Percentiles rank a stretch among this genome's conserved stretches.
Conservation (phyloP, 2,113 vertebrate species). For the Dunckerocampus dactyliophorus region DNA sequence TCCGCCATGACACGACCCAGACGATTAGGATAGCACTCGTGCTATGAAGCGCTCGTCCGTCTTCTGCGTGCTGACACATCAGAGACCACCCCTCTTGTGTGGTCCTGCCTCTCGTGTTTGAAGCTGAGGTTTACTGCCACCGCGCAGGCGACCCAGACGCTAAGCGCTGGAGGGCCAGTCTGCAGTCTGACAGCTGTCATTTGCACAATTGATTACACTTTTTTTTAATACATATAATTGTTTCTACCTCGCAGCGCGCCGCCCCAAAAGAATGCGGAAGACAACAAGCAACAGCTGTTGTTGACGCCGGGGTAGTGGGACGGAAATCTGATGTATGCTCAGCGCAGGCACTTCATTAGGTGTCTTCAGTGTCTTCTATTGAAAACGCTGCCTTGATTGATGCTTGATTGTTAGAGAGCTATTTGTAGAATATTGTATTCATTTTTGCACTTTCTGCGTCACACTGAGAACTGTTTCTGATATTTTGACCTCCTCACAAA, state of each 20-base stretch:
- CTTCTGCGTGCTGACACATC: conserved; percentile 26
- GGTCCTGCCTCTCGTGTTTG: conserved; percentile 26
- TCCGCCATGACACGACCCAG: conserved; percentile 7
- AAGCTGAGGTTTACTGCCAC: background rate
- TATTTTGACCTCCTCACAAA: too few species aligned
- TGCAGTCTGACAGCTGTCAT: conserved; percentile 6
- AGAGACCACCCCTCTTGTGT: conserved; percentile 29
- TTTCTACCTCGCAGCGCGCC: background rate
- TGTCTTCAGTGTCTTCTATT: background rate
- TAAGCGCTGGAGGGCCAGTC: conserved; percentile 16
- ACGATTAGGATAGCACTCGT: conserved; percentile 17
- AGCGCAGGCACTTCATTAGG: background rate
- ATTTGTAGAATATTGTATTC: too few species aligned
- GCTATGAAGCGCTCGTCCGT: conserved; percentile 35
- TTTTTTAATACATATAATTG: conserved; percentile 7
- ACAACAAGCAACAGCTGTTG: conserved; percentile 1
- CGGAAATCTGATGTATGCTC: background rate
- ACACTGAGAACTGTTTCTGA: too few species aligned
- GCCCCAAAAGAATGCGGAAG: background rate
- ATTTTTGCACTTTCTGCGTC: too few species aligned
- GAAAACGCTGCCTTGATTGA: too few species aligned
- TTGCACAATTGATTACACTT: conserved; percentile 17
- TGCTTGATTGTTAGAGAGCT: too few species aligned
- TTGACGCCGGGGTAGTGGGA: background rate
- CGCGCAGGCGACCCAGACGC: conserved; percentile 24